phyloP scores from a whole-genome alignment of 2,888 invertebrate species.

The Lycocerus yunnanus region DNA sequence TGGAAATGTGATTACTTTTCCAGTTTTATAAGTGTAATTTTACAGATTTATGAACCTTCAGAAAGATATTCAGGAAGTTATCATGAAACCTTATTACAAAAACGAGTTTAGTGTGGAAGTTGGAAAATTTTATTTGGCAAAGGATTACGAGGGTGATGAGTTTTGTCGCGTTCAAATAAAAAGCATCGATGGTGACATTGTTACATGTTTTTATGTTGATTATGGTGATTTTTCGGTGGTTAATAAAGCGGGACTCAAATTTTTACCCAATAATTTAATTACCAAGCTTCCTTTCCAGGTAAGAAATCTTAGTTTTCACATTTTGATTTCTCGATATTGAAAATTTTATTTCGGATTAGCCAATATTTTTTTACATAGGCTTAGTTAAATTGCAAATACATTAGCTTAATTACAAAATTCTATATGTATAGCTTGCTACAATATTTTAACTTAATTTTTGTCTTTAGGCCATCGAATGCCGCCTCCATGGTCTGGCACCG shows the following conservation, averaged over 20 bases:
- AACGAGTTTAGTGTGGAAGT: constrained; percentile 45
- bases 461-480: constrained; percentile 66
- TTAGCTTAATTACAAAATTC: no score
- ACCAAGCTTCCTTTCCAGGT: constrained; percentile 61
- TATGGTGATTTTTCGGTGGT: constrained; percentile 63
- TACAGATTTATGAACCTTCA: constrained; percentile 48
- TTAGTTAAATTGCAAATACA: no score
- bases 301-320: neutral
- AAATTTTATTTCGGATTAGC: no score
- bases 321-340: no score
- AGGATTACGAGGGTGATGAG: constrained; percentile 55
- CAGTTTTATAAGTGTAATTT: neutral
- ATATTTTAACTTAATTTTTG: neutral
- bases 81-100: constrained; percentile 30
- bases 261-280: constrained; percentile 59
- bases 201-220: constrained; percentile 66
- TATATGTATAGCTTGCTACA: no score
- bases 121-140: constrained; percentile 59
- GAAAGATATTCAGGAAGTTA: constrained; percentile 53
- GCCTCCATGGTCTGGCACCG: constrained; percentile 60
- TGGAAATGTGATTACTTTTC: neutral
- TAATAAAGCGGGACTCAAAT: constrained; percentile 52
- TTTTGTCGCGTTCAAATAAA: constrained; percentile 58
- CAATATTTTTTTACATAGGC: no score
- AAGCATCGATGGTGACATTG: constrained; percentile 50